Evolutionary conservation across 2,888 invertebrate genomes (phyloP), one percentile per base, ranked within the genome.

Genomic region (Hyalella azteca): DNA sequence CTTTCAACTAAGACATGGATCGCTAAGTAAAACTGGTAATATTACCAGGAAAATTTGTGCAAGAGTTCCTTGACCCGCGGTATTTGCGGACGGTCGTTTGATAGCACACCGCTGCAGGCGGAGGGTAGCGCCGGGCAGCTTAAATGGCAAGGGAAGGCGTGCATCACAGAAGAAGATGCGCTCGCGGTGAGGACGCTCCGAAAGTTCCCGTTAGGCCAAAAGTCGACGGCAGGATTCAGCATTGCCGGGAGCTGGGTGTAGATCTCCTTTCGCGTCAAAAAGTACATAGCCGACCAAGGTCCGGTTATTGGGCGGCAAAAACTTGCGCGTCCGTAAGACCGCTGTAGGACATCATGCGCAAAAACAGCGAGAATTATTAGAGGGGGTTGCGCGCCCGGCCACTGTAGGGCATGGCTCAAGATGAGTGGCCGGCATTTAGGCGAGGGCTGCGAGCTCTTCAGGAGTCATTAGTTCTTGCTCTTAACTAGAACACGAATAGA

Each of bases 321-420:
- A 66, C 32, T 11, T 36, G 36, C 19, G 32, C 66, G 59, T 66
- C 66, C 66, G 66, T 66, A 66, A 66, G 66, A 66, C 29, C 66
- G 66, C 66, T 66, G 66, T 66, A 66, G 66, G 66, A 66, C 36
- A 66, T 36, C 66, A 66, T 32, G 66, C 7, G n/a, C 66, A 66
- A 66, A 66, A 66, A 66, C 66, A 32, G 36, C 36, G 66, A 66
- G 66, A 45, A 15, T 45, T 45, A 45, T 45, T 45, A 45, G 45
- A 45, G 45, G 15, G 45, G 45, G 45, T 11, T 45, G 45, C 45
- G 45, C 45, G 45, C 15, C 13, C 45, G 11, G 45, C 54, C 22
- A 22, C 54, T 54, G 2, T 54, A 54, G 54, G 54, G 54, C 54
- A 54, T 54, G 54, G 26, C 15, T n/a, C n/a, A 22, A 54, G 54